Evolutionary conservation across 2,888 invertebrate species (phyloP), one percentile per base, ranked within the genome.

Genomic region (Pyrrhia umbra): DNA sequence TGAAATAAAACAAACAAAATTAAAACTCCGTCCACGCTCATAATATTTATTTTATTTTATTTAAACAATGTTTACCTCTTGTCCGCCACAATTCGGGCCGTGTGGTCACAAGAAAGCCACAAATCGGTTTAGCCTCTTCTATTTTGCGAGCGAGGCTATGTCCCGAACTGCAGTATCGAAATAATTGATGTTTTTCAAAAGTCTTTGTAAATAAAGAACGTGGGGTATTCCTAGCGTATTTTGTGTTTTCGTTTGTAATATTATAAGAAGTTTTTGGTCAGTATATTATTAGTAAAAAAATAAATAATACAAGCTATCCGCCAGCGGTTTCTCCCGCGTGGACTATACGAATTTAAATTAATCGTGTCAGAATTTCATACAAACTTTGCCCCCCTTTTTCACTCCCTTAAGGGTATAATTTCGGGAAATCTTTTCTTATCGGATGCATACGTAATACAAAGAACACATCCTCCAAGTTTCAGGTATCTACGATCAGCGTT

Each of bases 121-220:
- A 75, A 69, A 74, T 66, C 60, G 79, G 40, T 58, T 70, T 52
- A 46, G 55, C 45, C 56, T 63, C 37, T 46, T 70, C 75, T 78
- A 70, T 76, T 75, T 75, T 70, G 57, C 20, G 21, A n/a, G 43
- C 16, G 37, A 25, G n/a, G 37, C 42, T 4, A 30, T 43, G 39
- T 58, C n/a, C 43, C 27, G 51, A 52, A 47, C 50, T 56, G 63
- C 60, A 58, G 46, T 52, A 55, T 75, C 27, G 63, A 58, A 58
- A 52, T 72, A 72, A 77, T 54, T 42, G 43, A 72, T 60, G 68
- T 57, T 73, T 71, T 70, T 13, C 37, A 57, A 72, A 55, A 9
- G 20, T 20, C 20, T 47, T 60, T 25, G 16, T 34, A 30, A 64
- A 57, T 50, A 50, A 25, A 57, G 25, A 16, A 46, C 8, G 30